Conservation (phyloP, 1,140 invertebrate genomes). For the Halyomorpha halys region DNA sequence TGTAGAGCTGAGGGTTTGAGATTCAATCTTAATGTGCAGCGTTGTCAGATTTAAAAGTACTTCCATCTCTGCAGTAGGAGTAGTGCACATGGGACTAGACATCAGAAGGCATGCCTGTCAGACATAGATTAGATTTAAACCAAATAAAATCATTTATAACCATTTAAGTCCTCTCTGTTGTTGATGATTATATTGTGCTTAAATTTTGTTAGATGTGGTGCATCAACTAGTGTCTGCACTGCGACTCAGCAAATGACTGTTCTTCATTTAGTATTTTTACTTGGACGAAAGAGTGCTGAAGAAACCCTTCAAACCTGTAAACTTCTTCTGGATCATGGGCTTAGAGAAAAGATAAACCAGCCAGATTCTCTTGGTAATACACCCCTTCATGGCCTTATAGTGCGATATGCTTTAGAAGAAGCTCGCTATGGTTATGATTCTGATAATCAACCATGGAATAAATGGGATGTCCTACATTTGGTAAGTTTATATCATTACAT, state of each 20-base stretch:
- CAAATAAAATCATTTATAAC: too few relatives aligned
- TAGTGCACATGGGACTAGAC: too few relatives aligned
- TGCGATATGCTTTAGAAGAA: constrained; percentile 60
- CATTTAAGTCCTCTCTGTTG: too few relatives aligned
- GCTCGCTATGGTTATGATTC: constrained; percentile 54
- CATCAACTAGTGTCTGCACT: constrained; percentile 54
- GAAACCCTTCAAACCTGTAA: constrained; percentile 54
- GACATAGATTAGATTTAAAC: too few relatives aligned
- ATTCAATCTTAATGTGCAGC: too few relatives aligned
- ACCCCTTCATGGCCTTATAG: constrained; percentile 53
- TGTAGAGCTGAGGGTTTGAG: too few relatives aligned
- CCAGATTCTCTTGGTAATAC: constrained; percentile 57
- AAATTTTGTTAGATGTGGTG: constrained; percentile 38
- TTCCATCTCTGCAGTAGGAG: too few relatives aligned
- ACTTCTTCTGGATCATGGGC: constrained; percentile 52
- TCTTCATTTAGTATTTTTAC: constrained; percentile 52
- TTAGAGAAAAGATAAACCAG: constrained; percentile 59
- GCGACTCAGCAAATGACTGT: constrained; percentile 64
- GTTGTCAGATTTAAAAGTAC: too few relatives aligned
- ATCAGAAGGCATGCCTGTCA: too few relatives aligned
- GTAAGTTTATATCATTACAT: constrained; percentile 36
- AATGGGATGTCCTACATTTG: constrained; percentile 59
- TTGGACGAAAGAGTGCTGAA: constrained; percentile 54
- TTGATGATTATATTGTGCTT: not conserved
- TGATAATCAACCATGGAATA: constrained; percentile 47